A percentile compares a stretch with the other conserved stretches of the same genome.
phyloP scores from a whole-genome alignment of 2,888 invertebrate species.

The Diplolepis rosae region DNA sequence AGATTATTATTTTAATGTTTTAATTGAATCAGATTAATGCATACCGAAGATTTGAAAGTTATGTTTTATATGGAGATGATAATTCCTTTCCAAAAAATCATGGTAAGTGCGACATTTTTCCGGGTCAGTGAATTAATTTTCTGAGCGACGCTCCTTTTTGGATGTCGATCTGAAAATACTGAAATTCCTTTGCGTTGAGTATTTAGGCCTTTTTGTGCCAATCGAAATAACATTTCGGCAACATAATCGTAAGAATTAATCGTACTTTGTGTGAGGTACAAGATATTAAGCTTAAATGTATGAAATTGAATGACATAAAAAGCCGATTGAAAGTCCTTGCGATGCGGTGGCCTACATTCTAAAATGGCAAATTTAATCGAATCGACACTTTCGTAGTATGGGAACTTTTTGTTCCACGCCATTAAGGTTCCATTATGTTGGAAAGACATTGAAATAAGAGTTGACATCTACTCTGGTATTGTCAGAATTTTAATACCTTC shows the following conservation, averaged over 20 bases:
- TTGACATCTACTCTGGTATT: background rate
- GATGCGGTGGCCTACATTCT: slow-evolving; percentile 15
- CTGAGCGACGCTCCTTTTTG: background rate
- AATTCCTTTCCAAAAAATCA: slow-evolving; percentile 1
- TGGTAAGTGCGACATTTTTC: no score
- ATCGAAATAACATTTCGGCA: background rate
- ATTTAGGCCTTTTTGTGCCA: background rate
- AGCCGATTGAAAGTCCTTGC: slow-evolving; percentile 18
- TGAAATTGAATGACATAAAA: background rate
- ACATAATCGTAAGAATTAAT: slow-evolving; percentile 28
- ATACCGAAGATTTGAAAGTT: no score
- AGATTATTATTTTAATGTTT: no score
- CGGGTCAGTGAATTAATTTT: slow-evolving; percentile 2
- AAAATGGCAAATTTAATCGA: slow-evolving; percentile 27
- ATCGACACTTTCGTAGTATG: slow-evolving; percentile 38
- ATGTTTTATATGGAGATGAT: no score
- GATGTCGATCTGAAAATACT: background rate
- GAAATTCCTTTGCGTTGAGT: background rate
- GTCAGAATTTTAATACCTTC: slow-evolving; percentile 1
- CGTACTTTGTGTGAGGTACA: slow-evolving; percentile 25
- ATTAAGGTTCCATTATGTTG: slow-evolving; percentile 20
- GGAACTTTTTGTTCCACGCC: background rate
- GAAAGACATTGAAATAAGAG: background rate
- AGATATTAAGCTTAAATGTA: slow-evolving; percentile 9
- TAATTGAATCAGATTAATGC: no score